Base-by-base conservation (phyloP, 2,113 vertebrate species). In the Cyphomyrus discorhynchus region DNA sequence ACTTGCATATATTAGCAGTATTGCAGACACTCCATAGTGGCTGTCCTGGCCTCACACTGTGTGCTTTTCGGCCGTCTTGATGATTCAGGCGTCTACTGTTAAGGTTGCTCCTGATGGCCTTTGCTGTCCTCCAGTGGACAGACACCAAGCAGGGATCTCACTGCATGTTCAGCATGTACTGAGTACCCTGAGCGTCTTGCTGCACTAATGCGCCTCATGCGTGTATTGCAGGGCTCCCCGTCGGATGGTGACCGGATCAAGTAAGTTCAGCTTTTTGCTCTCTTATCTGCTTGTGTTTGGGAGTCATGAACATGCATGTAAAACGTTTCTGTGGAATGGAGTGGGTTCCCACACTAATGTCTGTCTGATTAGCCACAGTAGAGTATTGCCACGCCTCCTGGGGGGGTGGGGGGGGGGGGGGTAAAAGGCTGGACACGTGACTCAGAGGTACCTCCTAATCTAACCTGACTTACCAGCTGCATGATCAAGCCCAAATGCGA, bases 221-320 rank as follows among this genome's bases (percentile, higher is more conserved):
- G 93, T 95, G 91, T 94, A 91, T 92, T 94, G 83, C 94, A 99
- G 98, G 98, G 97, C 45, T 91, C 94, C 8, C 91, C 97, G 92
- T 97, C 97, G 10, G 98, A 98, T 87, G 94, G 96, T 0, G 98
- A 99, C 93, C 96, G 96, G 93, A 97, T 99, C 96, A 98, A 96
- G 98, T 99, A 95, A 97, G 97, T 97, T 27, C 88, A 87, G 88
- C 39, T 91, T 83, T 49, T 3, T 77, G 70, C 31, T 39, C 15
- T 77, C 31, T 77, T 15, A 15, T 80, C 74, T 42, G 11, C 70
- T 80, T 6, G 74, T 80, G 5, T 80, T 77, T 77, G 27, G 27
- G 31, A 17, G 70, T 77, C 70, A 39, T 39, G 35, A 77, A 17
- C 70, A 84, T 84, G 82, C 82, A 49, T 49, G 21, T 19, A 62